phyloP scores from a whole-genome alignment of 2,113 vertebrate species.

The human region DNA sequence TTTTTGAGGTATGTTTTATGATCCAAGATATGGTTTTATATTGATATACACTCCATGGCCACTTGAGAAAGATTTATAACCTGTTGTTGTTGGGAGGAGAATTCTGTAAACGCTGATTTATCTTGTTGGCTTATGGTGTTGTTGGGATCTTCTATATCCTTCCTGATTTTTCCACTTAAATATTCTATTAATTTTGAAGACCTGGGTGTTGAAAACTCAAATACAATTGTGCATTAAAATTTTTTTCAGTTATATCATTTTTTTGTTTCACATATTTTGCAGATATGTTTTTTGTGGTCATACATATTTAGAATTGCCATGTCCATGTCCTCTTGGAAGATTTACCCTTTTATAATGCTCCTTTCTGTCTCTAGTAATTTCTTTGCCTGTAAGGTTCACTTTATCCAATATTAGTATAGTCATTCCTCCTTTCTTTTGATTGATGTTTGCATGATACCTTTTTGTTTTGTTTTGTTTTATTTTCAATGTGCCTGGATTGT shows the following conservation, averaged over 20 bases:
- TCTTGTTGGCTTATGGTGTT: neutral
- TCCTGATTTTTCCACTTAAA: neutral
- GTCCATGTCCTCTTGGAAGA: neutral
- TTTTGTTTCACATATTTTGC: neutral
- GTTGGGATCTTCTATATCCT: neutral
- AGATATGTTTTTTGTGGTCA: neutral
- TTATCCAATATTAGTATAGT: neutral
- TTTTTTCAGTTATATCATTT: neutral
- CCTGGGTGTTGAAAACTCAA: neutral
- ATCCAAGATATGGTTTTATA: neutral
- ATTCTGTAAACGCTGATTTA: neutral
- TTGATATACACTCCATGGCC: neutral
- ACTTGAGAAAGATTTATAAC: neutral
- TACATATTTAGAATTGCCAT: neutral
- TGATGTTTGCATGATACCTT: neutral
- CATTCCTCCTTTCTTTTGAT: neutral
- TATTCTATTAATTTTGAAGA: neutral
- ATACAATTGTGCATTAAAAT: neutral
- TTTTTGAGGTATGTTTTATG: neutral
- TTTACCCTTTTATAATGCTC: neutral
- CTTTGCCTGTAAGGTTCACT: neutral
- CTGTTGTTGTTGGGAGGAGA: neutral
- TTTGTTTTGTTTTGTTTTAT: slow-evolving; percentile 11
- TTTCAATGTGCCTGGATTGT: neutral
- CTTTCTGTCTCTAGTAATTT: neutral